Percentiles rank a stretch among this genome's conserved stretches.
Conservation (phyloP, 2,888 invertebrate species). For the Drosophila cracens region DNA sequence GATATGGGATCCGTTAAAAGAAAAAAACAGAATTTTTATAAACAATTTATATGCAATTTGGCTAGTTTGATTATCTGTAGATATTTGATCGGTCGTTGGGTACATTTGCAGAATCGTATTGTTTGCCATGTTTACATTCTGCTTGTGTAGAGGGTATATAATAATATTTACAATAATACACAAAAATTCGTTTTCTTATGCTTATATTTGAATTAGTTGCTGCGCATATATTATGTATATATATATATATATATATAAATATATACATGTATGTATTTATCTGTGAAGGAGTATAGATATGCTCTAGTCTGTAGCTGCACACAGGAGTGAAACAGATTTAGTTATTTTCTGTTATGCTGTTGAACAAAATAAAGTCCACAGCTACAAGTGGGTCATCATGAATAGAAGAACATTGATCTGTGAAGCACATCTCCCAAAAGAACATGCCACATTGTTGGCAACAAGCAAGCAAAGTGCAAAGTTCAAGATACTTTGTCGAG, state of each 20-base stretch:
- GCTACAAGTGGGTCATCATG: not conserved
- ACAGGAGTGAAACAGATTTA: not conserved
- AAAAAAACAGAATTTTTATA: not conserved
- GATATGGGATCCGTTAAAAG: not conserved
- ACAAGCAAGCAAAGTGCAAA: not conserved
- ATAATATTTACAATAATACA: not conserved
- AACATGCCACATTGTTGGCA: slow-evolving; percentile 3
- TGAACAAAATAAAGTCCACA: not conserved
- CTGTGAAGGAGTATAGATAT: not conserved
- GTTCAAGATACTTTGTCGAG: slow-evolving; percentile 5
- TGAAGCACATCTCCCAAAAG: not conserved
- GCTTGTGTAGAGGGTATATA: not conserved
- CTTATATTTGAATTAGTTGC: slow-evolving; percentile 3
- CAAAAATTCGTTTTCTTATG: slow-evolving; percentile 4
- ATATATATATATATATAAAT: not conserved
- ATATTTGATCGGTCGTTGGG: not conserved
- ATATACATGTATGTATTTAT: not conserved
- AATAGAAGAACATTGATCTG: slow-evolving; percentile 7
- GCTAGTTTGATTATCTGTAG: not conserved
- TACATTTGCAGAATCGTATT: not conserved
- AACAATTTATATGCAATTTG: not conserved
- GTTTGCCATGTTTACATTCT: not conserved
- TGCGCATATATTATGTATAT: not conserved
- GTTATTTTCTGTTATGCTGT: not conserved
- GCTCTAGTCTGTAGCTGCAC: not conserved